phyloP scores from a whole-genome alignment of 1,140 invertebrate species.

The Microplitis mediator region DNA sequence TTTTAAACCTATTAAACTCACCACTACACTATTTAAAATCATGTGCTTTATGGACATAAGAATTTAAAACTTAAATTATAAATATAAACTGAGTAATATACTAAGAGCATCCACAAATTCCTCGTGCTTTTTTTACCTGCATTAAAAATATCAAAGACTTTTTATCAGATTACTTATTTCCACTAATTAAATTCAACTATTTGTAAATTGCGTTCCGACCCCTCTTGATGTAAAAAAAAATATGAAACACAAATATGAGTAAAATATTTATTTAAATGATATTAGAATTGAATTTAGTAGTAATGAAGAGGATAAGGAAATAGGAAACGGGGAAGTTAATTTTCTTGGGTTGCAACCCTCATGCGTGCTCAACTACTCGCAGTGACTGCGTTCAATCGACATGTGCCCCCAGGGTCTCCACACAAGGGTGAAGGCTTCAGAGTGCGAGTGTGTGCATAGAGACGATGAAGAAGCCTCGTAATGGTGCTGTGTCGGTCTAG shows the following conservation, averaged over 20 bases:
- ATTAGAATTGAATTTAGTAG: not conserved
- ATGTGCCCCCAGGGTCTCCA: not conserved
- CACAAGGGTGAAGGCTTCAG: not conserved
- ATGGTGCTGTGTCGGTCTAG: slow-evolving; percentile 28
- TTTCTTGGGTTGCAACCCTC: not conserved
- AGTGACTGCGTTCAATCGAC: not conserved
- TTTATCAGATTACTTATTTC: no score
- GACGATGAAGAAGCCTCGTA: slow-evolving; percentile 31
- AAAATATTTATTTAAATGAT: not conserved
- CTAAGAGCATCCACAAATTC: not conserved
- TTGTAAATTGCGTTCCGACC: not conserved
- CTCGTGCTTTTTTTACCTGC: no score
- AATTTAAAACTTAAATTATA: no score
- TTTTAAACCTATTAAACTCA: slow-evolving; percentile 10
- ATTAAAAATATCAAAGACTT: no score
- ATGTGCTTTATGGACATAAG: not conserved
- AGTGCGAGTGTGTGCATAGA: slow-evolving; percentile 5
- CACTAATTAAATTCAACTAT: no score
- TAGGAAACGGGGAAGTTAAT: not conserved
- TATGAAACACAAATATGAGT: not conserved
- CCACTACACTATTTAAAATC: not conserved
- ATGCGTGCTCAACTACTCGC: not conserved
- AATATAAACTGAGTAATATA: no score
- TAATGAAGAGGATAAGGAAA: not conserved
- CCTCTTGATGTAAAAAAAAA: not conserved